Evolutionary conservation across 2,888 invertebrate species (phyloP), one percentile per base, ranked within the genome.

Genomic region (Papilio elwesi): DNA sequence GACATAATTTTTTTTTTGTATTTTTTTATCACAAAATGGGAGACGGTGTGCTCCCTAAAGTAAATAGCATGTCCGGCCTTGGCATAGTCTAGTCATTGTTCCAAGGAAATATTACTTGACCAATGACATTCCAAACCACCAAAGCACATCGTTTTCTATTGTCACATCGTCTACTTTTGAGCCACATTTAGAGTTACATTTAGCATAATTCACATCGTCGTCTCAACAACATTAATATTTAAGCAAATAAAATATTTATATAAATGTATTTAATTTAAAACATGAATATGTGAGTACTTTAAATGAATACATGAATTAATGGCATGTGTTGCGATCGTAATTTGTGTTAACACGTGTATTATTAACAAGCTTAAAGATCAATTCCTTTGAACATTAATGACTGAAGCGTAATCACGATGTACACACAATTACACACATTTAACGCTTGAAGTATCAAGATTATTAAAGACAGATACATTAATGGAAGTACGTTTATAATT

Each of bases 271-370:
- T 12, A 11, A 12, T 12, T 49, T 49, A 59, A 59, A 59, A 59
- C 38, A 59, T n/a, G 59, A 38, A 59, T 6, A n/a, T 38, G 12
- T 36, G 7, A 6, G 43, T 43, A 43, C 43, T 43, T 43, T 43
- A 43, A 43, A 53, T 15, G 38, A 52, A 52, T 62, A n/a, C 13
- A 6, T 69, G 38, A 62, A 62, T 62, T 69, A 69, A 62, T 69
- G 62, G 13, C 15, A 47, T 26, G 13, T 43, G 52, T 16, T 53
- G 47, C n/a, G 12, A 36, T 6, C 10, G 52, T n/a, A 70, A 70
- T 70, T 70, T 43, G 69, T 15, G 70, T 70, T 52, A 63, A 70
- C 62, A 70, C 52, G 48, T 57, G 38, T 63, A 38, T 63, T 12
- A 53, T 52, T 63, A 52, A 47, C 26, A 13, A 69, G 38, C 43